Percentiles rank a stretch among this genome's conserved stretches.
Conservation (phyloP, 2,888 invertebrate genomes). For the Podotricha telesiphe region DNA sequence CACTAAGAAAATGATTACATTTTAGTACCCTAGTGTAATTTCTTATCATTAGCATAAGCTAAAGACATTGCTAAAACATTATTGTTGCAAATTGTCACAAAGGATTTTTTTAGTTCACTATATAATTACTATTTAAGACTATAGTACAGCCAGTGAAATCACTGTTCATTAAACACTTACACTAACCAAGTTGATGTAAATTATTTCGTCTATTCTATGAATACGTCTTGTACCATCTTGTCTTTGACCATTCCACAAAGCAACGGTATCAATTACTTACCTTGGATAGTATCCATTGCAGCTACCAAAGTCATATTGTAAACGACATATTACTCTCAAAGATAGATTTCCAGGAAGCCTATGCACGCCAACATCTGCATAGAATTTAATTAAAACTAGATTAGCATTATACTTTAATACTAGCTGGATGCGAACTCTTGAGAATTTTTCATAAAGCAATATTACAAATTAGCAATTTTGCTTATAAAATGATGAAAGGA, state of each 20-base stretch:
- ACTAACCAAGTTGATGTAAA: not conserved
- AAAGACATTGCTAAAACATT: too few species aligned
- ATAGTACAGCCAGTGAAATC: too few species aligned
- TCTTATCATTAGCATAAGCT: too few species aligned
- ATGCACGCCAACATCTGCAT: conserved; percentile 50
- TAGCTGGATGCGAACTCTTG: not conserved
- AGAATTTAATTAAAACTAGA: conserved; percentile 10
- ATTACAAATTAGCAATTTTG: not conserved
- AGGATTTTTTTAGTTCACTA: too few species aligned
- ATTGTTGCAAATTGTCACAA: too few species aligned
- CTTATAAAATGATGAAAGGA: not conserved
- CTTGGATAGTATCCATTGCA: conserved; percentile 60
- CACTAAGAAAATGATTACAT: too few species aligned
- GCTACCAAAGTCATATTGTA: conserved; percentile 65
- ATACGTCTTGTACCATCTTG: not conserved
- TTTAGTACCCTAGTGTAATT: too few species aligned
- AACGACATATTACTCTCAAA: conserved; percentile 52
- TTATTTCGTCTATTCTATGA: not conserved
- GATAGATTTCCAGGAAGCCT: conserved; percentile 41
- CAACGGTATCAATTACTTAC: conserved; percentile 46
- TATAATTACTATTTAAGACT: too few species aligned
- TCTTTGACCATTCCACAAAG: not conserved
- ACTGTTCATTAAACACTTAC: too few species aligned
- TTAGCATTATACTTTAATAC: not conserved
- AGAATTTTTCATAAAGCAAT: conserved; percentile 8